These are phyloP conservation scores for Mesembrinibis cayennensis DNA, from an alignment of 2,113 vertebrate species.

Conservation along the genomic window DNA sequence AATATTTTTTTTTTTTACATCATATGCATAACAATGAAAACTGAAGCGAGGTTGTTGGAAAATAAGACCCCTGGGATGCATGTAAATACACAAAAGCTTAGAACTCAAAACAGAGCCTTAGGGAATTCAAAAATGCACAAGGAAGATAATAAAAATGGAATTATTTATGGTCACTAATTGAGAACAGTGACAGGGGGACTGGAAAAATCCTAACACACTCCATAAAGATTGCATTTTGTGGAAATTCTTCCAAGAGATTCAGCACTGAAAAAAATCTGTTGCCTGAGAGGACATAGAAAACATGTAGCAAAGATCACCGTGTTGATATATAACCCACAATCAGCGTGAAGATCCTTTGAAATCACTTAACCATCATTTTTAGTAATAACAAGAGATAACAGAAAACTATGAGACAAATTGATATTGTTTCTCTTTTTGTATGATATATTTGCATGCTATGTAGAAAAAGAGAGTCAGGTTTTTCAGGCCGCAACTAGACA, in stretches of 20 bases:
- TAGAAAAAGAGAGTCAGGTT: neutral
- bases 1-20: neutral
- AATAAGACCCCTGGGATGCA: slow-evolving; percentile 29
- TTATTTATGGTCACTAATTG: slow-evolving; percentile 62
- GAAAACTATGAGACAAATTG: neutral
- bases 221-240: neutral
- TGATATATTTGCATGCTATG: neutral
- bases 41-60: neutral
- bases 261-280: neutral
- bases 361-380: neutral
- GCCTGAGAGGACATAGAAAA: neutral
- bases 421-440: neutral
- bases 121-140: slow-evolving; percentile 28
- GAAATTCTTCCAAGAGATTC: neutral
- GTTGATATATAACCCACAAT: neutral
- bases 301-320: neutral
- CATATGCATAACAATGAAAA: slow-evolving; percentile 27
- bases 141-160: slow-evolving; percentile 49
- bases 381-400: neutral
- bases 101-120: slow-evolving; percentile 41
- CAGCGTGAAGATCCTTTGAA: neutral
- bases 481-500: neutral
- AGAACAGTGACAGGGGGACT: neutral
- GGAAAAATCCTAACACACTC: neutral
- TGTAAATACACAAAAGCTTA: slow-evolving; percentile 27